These are phyloP conservation scores for Leptopilina myrica DNA, from an alignment of 2,888 invertebrate genomes.

Conservation along the genomic window DNA sequence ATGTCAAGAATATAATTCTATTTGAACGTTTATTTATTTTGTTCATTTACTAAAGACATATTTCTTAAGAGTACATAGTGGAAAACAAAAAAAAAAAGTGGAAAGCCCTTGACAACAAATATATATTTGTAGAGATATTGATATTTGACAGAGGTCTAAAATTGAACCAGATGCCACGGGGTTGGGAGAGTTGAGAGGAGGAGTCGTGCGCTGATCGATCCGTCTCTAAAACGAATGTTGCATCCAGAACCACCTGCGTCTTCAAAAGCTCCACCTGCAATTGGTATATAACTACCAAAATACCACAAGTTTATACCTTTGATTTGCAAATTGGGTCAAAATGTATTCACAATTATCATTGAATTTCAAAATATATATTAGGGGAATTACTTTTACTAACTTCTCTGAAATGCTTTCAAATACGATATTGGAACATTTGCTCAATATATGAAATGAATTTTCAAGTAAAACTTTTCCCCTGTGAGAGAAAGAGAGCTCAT, in stretches of 20 bases:
- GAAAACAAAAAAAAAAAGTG: not conserved
- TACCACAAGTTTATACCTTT: not conserved
- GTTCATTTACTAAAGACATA: not conserved
- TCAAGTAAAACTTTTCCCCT: too few relatives aligned
- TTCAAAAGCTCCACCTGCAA: slow-evolving; percentile 26
- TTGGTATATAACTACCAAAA: not conserved
- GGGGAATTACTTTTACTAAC: too few relatives aligned
- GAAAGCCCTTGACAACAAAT: slow-evolving; percentile 35
- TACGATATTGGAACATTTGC: too few relatives aligned
- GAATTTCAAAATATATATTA: too few relatives aligned
- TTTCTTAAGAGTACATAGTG: not conserved
- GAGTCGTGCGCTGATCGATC: slow-evolving; percentile 37
- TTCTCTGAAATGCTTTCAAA: too few relatives aligned
- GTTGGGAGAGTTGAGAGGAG: slow-evolving; percentile 16
- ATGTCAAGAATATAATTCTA: not conserved
- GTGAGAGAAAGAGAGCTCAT: too few relatives aligned
- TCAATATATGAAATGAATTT: too few relatives aligned
- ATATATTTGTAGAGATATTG: slow-evolving; percentile 23
- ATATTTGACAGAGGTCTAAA: slow-evolving; percentile 28
- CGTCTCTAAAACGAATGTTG: slow-evolving; percentile 35
- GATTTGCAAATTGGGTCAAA: not conserved
- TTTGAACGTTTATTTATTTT: not conserved
- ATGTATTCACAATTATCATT: too few relatives aligned
- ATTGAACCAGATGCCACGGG: slow-evolving; percentile 22
- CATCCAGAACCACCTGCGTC: slow-evolving; percentile 25